Evolutionary conservation across 2,113 vertebrate genomes (phyloP), one percentile per base, ranked within the genome.

Genomic region (Cyprinodon brontotheroides): DNA sequence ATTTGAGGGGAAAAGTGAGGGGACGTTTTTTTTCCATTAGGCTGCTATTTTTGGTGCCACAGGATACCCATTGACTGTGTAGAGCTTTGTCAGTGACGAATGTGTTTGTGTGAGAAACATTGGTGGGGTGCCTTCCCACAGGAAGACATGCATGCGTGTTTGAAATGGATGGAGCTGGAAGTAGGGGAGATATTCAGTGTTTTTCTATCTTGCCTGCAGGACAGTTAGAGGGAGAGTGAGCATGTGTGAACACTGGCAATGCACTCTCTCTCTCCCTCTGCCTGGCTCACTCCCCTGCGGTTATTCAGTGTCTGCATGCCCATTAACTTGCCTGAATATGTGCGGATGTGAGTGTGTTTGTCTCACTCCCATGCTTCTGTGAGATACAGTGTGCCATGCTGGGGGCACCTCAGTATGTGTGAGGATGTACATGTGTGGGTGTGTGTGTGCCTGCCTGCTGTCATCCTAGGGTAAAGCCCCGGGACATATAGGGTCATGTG

Each of bases 401-500:
- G 83, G 74, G 85, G 78, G 83, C 78, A 71, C 41, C 77, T 74
- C 17, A 77, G 39, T 77, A 69, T 79, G 71, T 62, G 47, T 72
- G 64, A 40, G 61, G 47, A 41, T 61, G 57, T 65, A 72, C 22
- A 68, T 69, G 67, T 80, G 70, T 62, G 71, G 70, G 69, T 50
- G 47, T 65, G 60, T 39, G 75, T 53, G 63, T 48, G 66, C 61
- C 67, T 39, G 76, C 80, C 83, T 86, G 88, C 89, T 92, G 92
- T 92, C 89, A 88, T 91, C 88, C 85, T 14, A 59, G 88, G 90
- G 89, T 93, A 89, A 91, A 88, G 90, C 90, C 88, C 86, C 81
- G 48, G 92, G 90, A 89, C 89, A 92, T 81, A 85, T 86, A 87
- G 87, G 92, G 89, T 89, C 89, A 91, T 89, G 90, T 92, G 91